Percentiles rank a stretch among this genome's conserved stretches.
Conservation (phyloP, 2,797 vertebrate species). For the Rhadinocentrus ornatus region DNA sequence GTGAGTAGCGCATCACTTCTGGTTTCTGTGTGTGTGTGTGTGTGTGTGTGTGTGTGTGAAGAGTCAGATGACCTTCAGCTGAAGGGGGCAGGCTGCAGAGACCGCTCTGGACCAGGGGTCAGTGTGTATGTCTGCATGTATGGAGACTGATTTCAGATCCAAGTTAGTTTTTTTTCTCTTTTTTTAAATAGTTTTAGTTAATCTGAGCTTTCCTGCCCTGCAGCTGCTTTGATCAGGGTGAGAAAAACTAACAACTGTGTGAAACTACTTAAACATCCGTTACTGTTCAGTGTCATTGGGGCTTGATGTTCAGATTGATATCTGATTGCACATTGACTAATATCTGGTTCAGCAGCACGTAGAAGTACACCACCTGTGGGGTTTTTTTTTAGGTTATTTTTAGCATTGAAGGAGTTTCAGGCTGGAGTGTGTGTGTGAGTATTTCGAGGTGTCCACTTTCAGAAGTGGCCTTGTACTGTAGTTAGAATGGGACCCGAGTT, state of each 20-base stretch:
- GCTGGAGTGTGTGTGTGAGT: neutral
- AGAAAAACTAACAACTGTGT: neutral
- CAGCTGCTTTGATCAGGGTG: neutral
- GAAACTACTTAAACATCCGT: constrained; percentile 13
- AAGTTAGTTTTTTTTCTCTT: neutral
- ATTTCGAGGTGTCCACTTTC: neutral
- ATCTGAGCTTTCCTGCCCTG: neutral
- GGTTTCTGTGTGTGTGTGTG: constrained; percentile 46
- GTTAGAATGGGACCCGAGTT: constrained; percentile 32
- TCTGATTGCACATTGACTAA: constrained; percentile 36
- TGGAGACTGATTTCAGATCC: neutral
- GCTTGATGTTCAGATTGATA: neutral
- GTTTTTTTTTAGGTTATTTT: neutral
- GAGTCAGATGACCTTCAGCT: constrained; percentile 47
- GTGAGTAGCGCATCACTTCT: constrained; percentile 81
- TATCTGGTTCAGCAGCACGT: constrained; percentile 11
- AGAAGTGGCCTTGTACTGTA: neutral
- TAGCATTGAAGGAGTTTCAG: neutral
- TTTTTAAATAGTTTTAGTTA: neutral
- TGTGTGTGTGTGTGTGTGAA: constrained; percentile 16
- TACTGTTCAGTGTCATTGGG: neutral
- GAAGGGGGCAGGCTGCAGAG: constrained; percentile 26
- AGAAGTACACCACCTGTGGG: constrained; percentile 31
- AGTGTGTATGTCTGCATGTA: neutral
- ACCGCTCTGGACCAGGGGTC: neutral